phyloP scores from a whole-genome alignment of 2,113 vertebrate species.

The Corythoichthys intestinalis region DNA sequence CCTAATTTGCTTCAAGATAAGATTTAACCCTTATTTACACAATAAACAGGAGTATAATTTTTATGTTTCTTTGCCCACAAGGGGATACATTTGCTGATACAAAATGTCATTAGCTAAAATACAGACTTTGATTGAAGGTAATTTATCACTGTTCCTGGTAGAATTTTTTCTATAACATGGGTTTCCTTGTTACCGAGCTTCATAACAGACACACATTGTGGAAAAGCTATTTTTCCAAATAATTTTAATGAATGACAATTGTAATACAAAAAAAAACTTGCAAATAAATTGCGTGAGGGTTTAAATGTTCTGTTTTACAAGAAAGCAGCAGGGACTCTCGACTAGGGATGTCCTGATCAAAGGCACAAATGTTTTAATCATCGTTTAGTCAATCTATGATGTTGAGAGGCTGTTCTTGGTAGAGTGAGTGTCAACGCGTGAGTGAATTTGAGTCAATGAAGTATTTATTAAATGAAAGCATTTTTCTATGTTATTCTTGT shows the following conservation, averaged over 20 bases:
- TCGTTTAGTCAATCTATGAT: no score
- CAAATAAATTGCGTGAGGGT: neutral
- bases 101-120: slow-evolving; percentile 14
- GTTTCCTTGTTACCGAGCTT: neutral
- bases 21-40: no score
- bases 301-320: neutral
- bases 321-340: neutral
- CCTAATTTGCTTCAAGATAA: no score
- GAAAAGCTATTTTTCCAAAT: neutral
- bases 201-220: neutral
- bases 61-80: neutral
- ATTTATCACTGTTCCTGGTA: slow-evolving; percentile 6
- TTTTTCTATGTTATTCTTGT: no score
- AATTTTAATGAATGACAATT: neutral
- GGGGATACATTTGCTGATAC: neutral
- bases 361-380: no score
- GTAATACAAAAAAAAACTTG: neutral
- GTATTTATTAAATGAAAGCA: no score
- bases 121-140: slow-evolving; percentile 9
- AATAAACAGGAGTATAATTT: no score
- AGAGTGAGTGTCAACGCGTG: no score
- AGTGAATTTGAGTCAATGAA: no score
- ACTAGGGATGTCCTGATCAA: no score
- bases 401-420: no score
- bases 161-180: slow-evolving; percentile 4